Evolutionary conservation across 2,797 vertebrate species (phyloP).

Genomic region (Limosa lapponica): DNA sequence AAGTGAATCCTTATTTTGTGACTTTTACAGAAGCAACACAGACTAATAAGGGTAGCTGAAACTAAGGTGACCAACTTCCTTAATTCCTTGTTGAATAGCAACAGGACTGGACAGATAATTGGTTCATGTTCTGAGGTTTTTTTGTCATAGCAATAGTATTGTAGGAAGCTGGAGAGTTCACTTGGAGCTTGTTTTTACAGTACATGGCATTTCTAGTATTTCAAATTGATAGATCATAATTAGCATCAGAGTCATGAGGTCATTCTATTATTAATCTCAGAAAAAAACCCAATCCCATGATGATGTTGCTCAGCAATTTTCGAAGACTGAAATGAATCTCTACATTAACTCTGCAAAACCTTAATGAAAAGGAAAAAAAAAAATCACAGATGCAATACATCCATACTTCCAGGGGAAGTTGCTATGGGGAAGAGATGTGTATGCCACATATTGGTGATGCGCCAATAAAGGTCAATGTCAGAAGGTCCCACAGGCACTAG

Average conservation of each 20-base stretch:
- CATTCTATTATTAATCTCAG: not conserved
- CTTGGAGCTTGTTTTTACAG: not conserved
- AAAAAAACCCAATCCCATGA: accelerated
- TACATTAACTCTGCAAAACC: not conserved
- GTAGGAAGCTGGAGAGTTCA: not conserved
- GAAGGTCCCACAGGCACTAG: not conserved
- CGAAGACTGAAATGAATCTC: not conserved
- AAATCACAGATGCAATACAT: not conserved
- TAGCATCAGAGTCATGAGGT: not conserved
- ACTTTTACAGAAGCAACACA: not conserved
- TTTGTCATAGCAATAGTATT: not conserved
- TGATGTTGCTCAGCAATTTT: not conserved
- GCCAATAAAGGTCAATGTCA: not conserved
- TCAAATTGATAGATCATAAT: not conserved
- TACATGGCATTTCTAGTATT: not conserved
- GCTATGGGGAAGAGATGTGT: accelerated
- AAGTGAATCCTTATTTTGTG: not conserved
- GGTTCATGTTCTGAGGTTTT: not conserved
- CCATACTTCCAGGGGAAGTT: not conserved
- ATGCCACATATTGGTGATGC: accelerated
- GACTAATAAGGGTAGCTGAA: not conserved
- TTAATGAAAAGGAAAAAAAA: not conserved
- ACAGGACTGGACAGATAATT: not conserved
- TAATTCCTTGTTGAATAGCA: not conserved
- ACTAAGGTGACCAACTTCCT: not conserved